These are phyloP conservation scores for Trichonephila clavata DNA, from an alignment of 1,140 invertebrate species.

Conservation along the genomic window DNA sequence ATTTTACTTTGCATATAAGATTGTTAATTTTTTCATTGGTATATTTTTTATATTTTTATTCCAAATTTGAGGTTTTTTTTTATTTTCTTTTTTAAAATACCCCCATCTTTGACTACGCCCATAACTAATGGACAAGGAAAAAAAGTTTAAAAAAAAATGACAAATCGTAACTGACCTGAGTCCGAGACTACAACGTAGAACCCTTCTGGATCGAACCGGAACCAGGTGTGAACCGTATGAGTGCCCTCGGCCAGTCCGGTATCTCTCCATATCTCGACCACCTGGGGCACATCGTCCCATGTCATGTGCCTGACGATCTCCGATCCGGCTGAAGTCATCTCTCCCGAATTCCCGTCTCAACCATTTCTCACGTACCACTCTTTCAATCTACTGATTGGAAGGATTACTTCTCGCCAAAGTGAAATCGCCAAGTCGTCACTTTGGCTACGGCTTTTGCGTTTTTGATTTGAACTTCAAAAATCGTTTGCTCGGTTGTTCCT, in stretches of 20 bases:
- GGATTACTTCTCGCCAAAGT: background rate
- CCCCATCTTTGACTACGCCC: too few species aligned
- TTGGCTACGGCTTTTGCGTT: background rate
- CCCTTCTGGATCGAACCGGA: conserved; percentile 77
- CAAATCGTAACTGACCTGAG: conserved; percentile 30
- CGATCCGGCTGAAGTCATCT: background rate
- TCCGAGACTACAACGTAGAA: conserved; percentile 77
- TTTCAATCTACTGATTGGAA: background rate
- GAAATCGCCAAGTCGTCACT: background rate
- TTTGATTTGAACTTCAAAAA: too few species aligned
- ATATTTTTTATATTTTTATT: too few species aligned
- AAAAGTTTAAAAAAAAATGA: too few species aligned
- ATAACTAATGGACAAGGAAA: too few species aligned
- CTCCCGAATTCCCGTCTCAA: background rate
- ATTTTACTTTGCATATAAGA: too few species aligned
- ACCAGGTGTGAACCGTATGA: conserved; percentile 77
- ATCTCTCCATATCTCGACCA: conserved; percentile 78
- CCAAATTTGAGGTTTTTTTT: too few species aligned
- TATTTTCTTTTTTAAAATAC: too few species aligned
- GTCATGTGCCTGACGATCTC: conserved; percentile 75
- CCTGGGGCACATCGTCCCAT: conserved; percentile 77
- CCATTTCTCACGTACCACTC: background rate
- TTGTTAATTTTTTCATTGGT: too few species aligned
- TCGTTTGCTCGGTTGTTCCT: background rate
- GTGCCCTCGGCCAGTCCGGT: conserved; percentile 78